Conservation (phyloP, 2,888 invertebrate genomes). For the Sialis fuliginosa region DNA sequence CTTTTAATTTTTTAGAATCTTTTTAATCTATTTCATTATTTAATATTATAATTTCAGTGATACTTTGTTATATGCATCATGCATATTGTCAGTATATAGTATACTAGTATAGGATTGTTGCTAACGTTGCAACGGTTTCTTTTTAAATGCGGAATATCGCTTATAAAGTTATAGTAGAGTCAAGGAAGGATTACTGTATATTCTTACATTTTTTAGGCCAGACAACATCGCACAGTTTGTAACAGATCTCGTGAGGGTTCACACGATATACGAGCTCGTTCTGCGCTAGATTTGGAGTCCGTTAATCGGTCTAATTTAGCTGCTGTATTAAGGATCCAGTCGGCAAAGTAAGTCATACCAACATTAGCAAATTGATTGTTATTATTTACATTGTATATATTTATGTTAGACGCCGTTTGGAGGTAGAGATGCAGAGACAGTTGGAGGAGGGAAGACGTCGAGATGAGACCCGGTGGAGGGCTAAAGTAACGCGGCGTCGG, state of each 20-base stretch:
- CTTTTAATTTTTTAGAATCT: no score
- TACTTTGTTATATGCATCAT: no score
- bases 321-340: slow-evolving; percentile 43
- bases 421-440: slow-evolving; percentile 38
- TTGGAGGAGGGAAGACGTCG: slow-evolving; percentile 39
- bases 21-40: no score
- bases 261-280: slow-evolving; percentile 14
- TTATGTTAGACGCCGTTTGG: slow-evolving; percentile 33
- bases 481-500: slow-evolving; percentile 38
- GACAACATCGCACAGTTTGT: background rate
- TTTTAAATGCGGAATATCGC: no score
- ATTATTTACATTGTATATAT: background rate
- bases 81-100: background rate
- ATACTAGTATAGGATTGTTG: background rate
- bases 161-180: no score
- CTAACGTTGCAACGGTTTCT: no score
- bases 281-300: slow-evolving; percentile 25
- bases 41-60: no score
- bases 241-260: slow-evolving; percentile 6
- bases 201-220: background rate
- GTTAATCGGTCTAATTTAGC: slow-evolving; percentile 45
- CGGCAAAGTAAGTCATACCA: slow-evolving; percentile 26
- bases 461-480: slow-evolving; percentile 37
- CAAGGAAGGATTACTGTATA: no score
- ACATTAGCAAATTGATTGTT: background rate